Percentiles rank a stretch among this genome's conserved stretches.
phyloP scores from a whole-genome alignment of 2,113 vertebrate genomes.

The Coracopsis vasa region DNA sequence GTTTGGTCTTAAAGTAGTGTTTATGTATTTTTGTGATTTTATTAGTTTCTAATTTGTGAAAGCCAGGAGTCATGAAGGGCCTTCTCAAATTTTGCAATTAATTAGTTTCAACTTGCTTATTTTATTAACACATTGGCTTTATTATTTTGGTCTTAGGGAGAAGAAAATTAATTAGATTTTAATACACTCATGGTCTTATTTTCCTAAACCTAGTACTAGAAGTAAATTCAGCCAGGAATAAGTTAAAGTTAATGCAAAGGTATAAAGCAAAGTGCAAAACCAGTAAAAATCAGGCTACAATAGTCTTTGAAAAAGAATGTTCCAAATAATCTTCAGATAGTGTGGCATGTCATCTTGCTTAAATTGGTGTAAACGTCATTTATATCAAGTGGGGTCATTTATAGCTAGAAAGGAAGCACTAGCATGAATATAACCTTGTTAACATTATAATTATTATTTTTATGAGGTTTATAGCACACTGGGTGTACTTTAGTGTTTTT shows the following conservation, averaged over 20 bases:
- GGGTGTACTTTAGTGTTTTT: background rate
- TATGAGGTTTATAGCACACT: background rate
- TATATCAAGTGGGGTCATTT: background rate
- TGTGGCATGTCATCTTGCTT: background rate
- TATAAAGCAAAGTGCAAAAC: background rate
- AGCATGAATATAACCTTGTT: background rate
- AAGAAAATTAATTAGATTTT: background rate
- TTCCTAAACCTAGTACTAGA: background rate
- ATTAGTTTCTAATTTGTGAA: background rate
- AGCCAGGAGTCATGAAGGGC: background rate
- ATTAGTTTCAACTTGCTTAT: background rate
- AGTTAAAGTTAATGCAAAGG: background rate
- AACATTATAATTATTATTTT: background rate
- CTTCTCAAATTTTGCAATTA: background rate
- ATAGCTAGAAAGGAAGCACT: background rate
- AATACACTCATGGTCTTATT: background rate
- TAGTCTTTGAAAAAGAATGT: background rate
- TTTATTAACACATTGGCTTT: background rate
- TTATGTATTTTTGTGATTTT: background rate
- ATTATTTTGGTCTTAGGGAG: background rate
- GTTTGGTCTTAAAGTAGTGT: background rate
- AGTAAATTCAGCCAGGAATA: background rate
- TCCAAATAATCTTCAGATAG: background rate
- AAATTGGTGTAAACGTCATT: background rate
- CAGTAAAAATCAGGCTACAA: background rate